Conservation (phyloP, 2,888 invertebrate species). For the Bursaphelenchus okinawaensis region DNA sequence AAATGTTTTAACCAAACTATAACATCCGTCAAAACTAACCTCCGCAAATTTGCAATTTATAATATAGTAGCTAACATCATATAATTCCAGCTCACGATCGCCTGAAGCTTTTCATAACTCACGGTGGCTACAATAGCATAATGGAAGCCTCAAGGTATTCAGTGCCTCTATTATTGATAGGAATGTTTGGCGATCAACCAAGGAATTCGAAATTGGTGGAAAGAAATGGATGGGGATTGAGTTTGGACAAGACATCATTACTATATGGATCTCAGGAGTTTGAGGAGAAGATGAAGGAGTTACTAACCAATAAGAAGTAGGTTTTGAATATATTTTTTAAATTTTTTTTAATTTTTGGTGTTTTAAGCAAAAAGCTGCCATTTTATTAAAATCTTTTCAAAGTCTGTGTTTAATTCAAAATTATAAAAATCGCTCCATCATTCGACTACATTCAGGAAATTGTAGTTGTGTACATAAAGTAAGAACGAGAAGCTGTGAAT, state of each 20-base stretch:
- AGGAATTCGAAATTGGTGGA: conserved; percentile 36
- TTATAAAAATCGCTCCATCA: no score
- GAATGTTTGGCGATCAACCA: conserved; percentile 30
- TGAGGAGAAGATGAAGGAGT: conserved; percentile 8
- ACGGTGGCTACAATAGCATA: conserved; percentile 48
- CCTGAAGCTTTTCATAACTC: conserved; percentile 42
- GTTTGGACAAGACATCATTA: conserved; percentile 25
- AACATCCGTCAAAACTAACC: background rate
- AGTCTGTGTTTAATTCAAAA: no score
- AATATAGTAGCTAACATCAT: no score
- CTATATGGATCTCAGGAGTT: conserved; percentile 5
- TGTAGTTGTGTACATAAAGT: no score
- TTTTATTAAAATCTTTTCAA: no score
- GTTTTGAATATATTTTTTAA: conserved; percentile 2
- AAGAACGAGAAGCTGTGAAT: no score
- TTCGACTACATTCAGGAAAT: no score
- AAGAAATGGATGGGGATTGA: conserved; percentile 40
- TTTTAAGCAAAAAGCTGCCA: no score
- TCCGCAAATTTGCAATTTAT: no score
- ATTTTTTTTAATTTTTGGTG: no score
- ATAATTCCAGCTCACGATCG: conserved; percentile 26
- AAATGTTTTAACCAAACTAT: background rate
- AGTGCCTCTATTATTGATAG: conserved; percentile 36
- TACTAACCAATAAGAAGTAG: conserved; percentile 9
- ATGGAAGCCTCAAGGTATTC: conserved; percentile 42